Evolutionary conservation across 2,888 invertebrate genomes (phyloP), one percentile per base, ranked within the genome.

Genomic region (Drosophila quinaria): DNA sequence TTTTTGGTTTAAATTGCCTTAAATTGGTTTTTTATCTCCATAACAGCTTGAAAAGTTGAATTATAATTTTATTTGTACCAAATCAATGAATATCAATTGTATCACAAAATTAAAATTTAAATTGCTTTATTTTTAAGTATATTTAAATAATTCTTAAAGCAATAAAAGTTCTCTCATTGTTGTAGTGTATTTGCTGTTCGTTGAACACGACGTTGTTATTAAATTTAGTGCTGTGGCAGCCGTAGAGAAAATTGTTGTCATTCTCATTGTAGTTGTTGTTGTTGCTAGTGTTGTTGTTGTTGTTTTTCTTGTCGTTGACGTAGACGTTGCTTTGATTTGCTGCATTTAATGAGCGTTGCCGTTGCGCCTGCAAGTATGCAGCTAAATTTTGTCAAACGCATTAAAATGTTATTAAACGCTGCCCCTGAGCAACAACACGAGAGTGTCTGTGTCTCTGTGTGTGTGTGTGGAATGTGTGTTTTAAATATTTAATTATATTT

Each of bases 401-500:
- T 85, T 87, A 84, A 84, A 77, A 84, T 69, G 76, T 85, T 87
- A 85, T 87, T 82, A 85, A 87, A 71, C 74, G 58, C 66, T 74
- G 70, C 65, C 80, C 58, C 56, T 25, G 13, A 64, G 69, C 77
- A 29, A 54, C 29, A 49, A 35, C 49, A 33, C 29, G 17, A n/a
- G 37, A 46, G 44, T 52, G 25, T 35, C 9, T 50, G 44, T 52
- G 25, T 35, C 9, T 44, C 44, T 41, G 55, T 19, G 52, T 58
- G 52, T 67, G 62, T 69, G 70, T 66, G 39, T 50, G 49, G 47
- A 62, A 62, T 79, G 68, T 85, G 66, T 82, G 71, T 56, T 70
- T 80, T 85, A 86, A 87, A 87, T 87, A 87, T 89, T 87, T 87
- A 87, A 87, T 87, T 87, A 87, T 87, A 87, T 89, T 87, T 87